Evolutionary conservation across 2,888 invertebrate genomes (phyloP).

Genomic region (Drosophila leonis): DNA sequence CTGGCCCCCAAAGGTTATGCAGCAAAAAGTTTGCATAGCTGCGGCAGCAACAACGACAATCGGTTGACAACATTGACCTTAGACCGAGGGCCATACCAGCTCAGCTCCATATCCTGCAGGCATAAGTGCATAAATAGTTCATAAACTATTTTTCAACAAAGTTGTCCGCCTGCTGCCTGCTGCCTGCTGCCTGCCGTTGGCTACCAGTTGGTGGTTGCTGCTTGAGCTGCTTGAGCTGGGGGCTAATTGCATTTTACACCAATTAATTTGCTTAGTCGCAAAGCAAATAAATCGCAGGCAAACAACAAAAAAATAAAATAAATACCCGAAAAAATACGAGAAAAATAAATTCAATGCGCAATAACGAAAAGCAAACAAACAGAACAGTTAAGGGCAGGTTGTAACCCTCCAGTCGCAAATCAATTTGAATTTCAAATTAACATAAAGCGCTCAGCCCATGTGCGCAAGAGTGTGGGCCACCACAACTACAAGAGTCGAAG

Average conservation of each 20-base stretch:
- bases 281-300: conserved; percentile 42
- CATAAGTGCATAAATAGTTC: conserved; percentile 74
- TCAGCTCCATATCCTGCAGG: conserved; percentile 32
- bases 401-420: conserved; percentile 51
- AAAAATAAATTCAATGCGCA: conserved; percentile 37
- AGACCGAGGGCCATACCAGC: conserved; percentile 28
- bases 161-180: conserved; percentile 5
- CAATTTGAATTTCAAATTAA: conserved; percentile 79
- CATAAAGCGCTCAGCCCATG: conserved; percentile 31
- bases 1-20: conserved; percentile 54
- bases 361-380: conserved; percentile 62
- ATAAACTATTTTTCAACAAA: conserved; percentile 65
- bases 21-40: conserved; percentile 67
- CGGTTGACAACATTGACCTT: conserved; percentile 73
- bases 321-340: conserved; percentile 7
- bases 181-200: neutral
- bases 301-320: neutral
- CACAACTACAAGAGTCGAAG: conserved; percentile 16
- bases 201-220: conserved; percentile 11
- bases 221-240: conserved; percentile 13
- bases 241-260: conserved; percentile 75
- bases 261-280: conserved; percentile 61
- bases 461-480: neutral
- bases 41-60: conserved; percentile 28
- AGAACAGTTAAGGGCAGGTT: conserved; percentile 32